Evolutionary conservation across 1,140 invertebrate genomes (phyloP).

Genomic region (Orchesella cincta): DNA sequence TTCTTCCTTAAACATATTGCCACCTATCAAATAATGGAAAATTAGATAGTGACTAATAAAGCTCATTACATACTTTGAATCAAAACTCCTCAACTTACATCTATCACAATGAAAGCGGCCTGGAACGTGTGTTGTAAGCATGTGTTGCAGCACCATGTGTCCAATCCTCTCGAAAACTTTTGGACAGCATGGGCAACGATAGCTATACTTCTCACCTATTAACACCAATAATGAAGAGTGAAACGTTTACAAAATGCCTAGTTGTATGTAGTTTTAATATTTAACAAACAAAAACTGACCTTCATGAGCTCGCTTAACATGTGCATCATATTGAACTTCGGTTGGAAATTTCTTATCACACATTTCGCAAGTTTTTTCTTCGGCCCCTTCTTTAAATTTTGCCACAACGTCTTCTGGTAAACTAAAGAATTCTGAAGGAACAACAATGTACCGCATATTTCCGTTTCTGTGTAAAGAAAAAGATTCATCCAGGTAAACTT

Average conservation of each 20-base stretch:
- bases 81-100: not conserved
- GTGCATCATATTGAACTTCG: not conserved
- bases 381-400: not conserved
- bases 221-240: not conserved
- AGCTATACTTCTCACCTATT: not conserved
- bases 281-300: not conserved
- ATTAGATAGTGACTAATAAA: not conserved
- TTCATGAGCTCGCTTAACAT: constrained; percentile 13
- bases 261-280: not conserved
- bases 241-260: not conserved
- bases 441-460: not conserved
- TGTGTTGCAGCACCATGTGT: not conserved
- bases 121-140: not conserved
- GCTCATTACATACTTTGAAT: not conserved
- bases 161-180: not conserved
- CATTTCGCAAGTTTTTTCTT: not conserved
- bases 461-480: not conserved
- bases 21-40: not conserved
- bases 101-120: not conserved
- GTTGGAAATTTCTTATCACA: not conserved
- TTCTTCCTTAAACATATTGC: not conserved
- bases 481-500: not conserved
- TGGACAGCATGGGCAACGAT: not conserved
- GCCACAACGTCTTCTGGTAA: not conserved
- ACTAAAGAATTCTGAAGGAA: not conserved